A percentile compares a stretch with the other conserved stretches of the same genome.
Conservation (phyloP, 2,797 vertebrate species). For the Takifugu ocellatus region DNA sequence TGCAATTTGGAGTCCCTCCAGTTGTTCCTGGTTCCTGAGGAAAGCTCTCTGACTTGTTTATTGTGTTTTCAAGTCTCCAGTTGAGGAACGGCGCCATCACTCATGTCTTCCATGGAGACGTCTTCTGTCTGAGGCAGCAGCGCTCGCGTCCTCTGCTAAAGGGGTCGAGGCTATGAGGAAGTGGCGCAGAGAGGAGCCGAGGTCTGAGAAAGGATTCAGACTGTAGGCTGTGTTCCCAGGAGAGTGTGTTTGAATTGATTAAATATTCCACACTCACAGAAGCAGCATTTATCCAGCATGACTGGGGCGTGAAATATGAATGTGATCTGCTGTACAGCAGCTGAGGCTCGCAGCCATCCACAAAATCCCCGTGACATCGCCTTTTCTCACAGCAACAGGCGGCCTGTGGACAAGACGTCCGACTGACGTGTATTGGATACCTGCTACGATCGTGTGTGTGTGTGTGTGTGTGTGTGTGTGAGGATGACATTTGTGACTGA, state of each 20-base stretch:
- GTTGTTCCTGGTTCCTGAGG: no score
- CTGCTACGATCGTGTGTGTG: constrained; percentile 5
- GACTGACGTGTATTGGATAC: constrained; percentile 3
- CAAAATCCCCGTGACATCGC: constrained; percentile 31
- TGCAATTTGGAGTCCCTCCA: no score
- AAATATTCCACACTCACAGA: constrained; percentile 45
- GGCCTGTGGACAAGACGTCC: constrained; percentile 23
- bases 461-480: constrained; percentile 8
- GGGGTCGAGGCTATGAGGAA: neutral
- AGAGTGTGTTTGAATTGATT: constrained; percentile 30
- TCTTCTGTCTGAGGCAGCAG: neutral
- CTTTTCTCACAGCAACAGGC: constrained; percentile 29
- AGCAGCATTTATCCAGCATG: constrained; percentile 50
- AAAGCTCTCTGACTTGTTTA: no score
- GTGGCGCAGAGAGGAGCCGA: constrained; percentile 7
- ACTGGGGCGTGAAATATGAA: constrained; percentile 40
- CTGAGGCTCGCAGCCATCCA: constrained; percentile 18
- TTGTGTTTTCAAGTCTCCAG: no score
- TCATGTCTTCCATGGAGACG: no score
- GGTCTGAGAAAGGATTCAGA: constrained; percentile 8
- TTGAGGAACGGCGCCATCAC: no score
- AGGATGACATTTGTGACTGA: neutral
- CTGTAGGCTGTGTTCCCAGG: constrained; percentile 24
- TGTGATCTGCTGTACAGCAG: constrained; percentile 40
- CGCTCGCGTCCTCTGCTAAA: constrained; percentile 10